Evolutionary conservation across 2,113 vertebrate genomes (phyloP).

Genomic region (Ptyas mucosa): DNA sequence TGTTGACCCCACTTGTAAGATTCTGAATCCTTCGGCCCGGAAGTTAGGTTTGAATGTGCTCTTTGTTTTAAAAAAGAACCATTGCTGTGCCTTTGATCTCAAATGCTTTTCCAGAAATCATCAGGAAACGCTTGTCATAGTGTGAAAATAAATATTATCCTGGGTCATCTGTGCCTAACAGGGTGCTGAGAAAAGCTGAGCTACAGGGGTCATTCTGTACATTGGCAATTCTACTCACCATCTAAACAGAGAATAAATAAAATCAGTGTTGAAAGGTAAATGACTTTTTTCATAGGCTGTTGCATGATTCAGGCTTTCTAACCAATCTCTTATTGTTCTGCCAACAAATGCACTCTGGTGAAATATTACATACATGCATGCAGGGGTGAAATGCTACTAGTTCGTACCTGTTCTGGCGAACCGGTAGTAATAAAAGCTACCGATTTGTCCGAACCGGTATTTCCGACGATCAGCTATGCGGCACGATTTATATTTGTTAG

Average conservation of each 20-base stretch:
- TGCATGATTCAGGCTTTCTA: fast-evolving
- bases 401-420: too few species aligned
- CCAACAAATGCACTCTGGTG: not conserved
- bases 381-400: too few species aligned
- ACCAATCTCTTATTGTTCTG: not conserved
- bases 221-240: not conserved
- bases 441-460: too few species aligned
- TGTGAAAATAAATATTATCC: not conserved
- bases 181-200: not conserved
- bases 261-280: fast-evolving
- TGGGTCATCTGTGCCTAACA: not conserved
- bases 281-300: not conserved
- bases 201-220: not conserved
- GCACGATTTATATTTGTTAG: too few species aligned
- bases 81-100: not conserved
- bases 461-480: too few species aligned
- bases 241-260: not conserved
- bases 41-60: not conserved
- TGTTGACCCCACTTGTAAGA: not conserved
- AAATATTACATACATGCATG: not conserved
- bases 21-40: not conserved
- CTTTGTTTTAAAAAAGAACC: not conserved
- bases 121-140: not conserved
- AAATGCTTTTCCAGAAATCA: not conserved
- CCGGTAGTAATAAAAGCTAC: too few species aligned